A percentile compares a stretch with the other conserved stretches of the same genome.
Conservation (phyloP, 2,797 vertebrate genomes). For the Lagorchestes hirsutus region DNA sequence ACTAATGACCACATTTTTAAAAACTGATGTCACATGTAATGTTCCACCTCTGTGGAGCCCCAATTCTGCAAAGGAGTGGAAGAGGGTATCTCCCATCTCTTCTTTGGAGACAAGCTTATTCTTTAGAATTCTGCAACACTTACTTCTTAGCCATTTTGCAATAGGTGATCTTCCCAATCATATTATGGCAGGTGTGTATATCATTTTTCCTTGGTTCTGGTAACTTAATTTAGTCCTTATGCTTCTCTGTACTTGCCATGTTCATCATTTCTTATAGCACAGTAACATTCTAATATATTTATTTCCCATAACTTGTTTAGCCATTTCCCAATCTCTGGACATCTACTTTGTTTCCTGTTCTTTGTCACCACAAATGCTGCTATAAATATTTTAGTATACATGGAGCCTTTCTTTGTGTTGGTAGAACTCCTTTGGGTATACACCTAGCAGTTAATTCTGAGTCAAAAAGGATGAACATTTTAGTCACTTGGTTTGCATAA, state of each 20-base stretch:
- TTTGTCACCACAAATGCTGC: background rate
- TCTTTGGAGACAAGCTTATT: too few relatives aligned
- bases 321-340: background rate
- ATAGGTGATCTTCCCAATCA: background rate
- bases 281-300: background rate
- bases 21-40: background rate
- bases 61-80: background rate
- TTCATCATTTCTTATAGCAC: background rate
- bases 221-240: background rate
- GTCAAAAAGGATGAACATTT: background rate
- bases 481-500: background rate
- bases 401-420: background rate
- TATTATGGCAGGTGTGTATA: background rate
- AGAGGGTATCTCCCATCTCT: background rate
- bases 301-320: background rate
- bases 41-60: background rate
- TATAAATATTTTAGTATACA: background rate
- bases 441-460: background rate
- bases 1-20: background rate
- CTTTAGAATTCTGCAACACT: too few relatives aligned
- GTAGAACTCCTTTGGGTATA: background rate
- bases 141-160: background rate
- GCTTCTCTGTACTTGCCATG: background rate
- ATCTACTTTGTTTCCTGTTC: background rate
- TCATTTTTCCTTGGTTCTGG: background rate